phyloP scores from a whole-genome alignment of 2,888 invertebrate species.

The Uropetala carovei region DNA sequence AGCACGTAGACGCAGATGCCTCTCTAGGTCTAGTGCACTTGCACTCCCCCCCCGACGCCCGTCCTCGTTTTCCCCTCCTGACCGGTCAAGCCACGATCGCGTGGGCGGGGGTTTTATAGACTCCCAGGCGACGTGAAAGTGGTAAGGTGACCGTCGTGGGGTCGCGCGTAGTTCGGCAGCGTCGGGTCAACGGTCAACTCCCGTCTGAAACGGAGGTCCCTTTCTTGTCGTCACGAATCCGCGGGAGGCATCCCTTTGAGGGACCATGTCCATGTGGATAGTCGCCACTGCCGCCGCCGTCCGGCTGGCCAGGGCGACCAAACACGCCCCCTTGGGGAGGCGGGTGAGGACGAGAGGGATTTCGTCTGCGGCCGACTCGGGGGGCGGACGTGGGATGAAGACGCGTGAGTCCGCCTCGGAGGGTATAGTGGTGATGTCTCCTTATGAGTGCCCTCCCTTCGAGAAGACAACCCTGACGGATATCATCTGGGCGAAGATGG shows the following conservation, averaged over 20 bases:
- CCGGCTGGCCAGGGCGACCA: constrained; percentile 66
- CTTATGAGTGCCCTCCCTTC: constrained; percentile 78
- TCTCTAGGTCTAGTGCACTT: too few species aligned
- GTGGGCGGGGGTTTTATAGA: too few species aligned
- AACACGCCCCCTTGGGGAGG: background rate
- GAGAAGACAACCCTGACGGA: constrained; percentile 80
- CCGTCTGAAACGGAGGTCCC: too few species aligned
- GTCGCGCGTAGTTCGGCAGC: too few species aligned
- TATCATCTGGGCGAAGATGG: constrained; percentile 78
- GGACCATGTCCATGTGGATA: constrained; percentile 8
- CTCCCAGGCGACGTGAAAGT: too few species aligned
- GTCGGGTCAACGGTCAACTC: too few species aligned
- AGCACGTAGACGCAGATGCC: too few species aligned
- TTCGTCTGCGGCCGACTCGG: constrained; percentile 70
- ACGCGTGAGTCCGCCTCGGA: constrained; percentile 74
- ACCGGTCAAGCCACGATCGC: too few species aligned
- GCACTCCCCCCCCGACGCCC: too few species aligned
- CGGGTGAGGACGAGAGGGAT: constrained; percentile 6
- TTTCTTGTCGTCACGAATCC: background rate
- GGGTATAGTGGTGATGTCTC: constrained; percentile 76
- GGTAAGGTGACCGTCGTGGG: too few species aligned
- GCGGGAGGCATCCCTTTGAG: background rate
- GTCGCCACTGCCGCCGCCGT: background rate
- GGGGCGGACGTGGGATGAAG: constrained; percentile 69
- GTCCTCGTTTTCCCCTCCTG: too few species aligned